phyloP scores from a whole-genome alignment of 2,113 vertebrate species.

The Clarias macrocephalus region DNA sequence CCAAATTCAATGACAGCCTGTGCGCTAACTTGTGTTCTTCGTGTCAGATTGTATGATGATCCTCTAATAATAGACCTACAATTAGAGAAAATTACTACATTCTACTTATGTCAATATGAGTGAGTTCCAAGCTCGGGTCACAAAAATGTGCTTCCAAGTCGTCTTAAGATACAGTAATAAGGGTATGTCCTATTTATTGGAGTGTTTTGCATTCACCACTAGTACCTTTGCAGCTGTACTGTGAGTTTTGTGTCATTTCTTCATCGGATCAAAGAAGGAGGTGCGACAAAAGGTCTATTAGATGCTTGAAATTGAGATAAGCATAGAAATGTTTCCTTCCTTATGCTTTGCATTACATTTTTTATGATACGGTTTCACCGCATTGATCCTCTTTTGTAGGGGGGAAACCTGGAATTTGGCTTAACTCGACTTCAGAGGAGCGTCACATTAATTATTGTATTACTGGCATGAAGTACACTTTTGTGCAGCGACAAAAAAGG shows the following conservation, averaged over 20 bases:
- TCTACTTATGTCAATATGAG: background rate
- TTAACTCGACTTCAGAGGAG: background rate
- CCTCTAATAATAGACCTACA: constrained; percentile 15
- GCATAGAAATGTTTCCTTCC: background rate
- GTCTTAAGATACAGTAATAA: background rate
- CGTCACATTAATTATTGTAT: background rate
- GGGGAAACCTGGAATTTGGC: background rate
- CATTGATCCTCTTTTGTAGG: background rate
- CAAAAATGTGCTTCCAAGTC: background rate
- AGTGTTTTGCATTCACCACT: background rate
- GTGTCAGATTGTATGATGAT: constrained; percentile 8
- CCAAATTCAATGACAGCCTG: constrained; percentile 9
- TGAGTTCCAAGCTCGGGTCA: background rate
- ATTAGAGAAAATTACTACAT: constrained; percentile 20
- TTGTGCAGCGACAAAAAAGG: background rate
- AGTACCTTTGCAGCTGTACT: background rate
- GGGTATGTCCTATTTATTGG: background rate
- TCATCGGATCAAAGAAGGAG: no score
- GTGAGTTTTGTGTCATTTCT: background rate
- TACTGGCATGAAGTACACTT: background rate
- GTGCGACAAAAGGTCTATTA: background rate
- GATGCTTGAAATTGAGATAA: background rate
- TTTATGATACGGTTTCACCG: background rate
- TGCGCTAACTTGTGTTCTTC: constrained; percentile 3
- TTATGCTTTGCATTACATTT: background rate